Evolutionary conservation across 2,888 invertebrate genomes (phyloP).

Genomic region (Nymphalis polychloros): DNA sequence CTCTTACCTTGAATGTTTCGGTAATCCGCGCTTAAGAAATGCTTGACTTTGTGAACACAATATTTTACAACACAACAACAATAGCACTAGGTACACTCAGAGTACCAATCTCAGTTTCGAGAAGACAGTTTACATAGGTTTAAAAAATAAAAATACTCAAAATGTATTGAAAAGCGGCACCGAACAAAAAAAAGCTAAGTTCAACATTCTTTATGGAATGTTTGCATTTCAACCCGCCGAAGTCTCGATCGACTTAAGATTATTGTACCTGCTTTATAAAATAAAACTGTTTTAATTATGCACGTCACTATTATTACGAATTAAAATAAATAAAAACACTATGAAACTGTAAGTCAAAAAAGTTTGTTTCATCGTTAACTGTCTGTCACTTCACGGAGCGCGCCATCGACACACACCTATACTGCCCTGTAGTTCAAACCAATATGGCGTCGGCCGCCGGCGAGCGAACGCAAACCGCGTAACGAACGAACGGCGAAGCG

Average conservation of each 20-base stretch:
- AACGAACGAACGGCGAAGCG: slow-evolving; percentile 11
- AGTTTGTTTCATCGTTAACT: slow-evolving; percentile 65
- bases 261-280: slow-evolving; percentile 31
- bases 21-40: slow-evolving; percentile 65
- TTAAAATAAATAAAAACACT: slow-evolving; percentile 47
- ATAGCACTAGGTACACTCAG: slow-evolving; percentile 40
- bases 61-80: slow-evolving; percentile 48
- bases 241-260: slow-evolving; percentile 50
- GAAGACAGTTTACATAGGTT: slow-evolving; percentile 33
- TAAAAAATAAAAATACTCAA: slow-evolving; percentile 56
- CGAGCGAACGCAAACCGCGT: slow-evolving; percentile 32
- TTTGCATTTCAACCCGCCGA: slow-evolving; percentile 71
- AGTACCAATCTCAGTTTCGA: slow-evolving; percentile 38
- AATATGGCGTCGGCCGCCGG: slow-evolving; percentile 65
- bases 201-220: slow-evolving; percentile 79
- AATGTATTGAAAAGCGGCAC: slow-evolving; percentile 72
- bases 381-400: slow-evolving; percentile 68
- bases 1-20: slow-evolving; percentile 74
- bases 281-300: slow-evolving; percentile 32
- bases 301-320: slow-evolving; percentile 56
- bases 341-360: slow-evolving; percentile 54
- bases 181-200: slow-evolving; percentile 70
- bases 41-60: slow-evolving; percentile 60
- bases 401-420: slow-evolving; percentile 54
- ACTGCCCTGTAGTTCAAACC: slow-evolving; percentile 55